These are phyloP conservation scores for Limenitis camilla DNA, from an alignment of 2,888 invertebrate species.

Conservation along the genomic window DNA sequence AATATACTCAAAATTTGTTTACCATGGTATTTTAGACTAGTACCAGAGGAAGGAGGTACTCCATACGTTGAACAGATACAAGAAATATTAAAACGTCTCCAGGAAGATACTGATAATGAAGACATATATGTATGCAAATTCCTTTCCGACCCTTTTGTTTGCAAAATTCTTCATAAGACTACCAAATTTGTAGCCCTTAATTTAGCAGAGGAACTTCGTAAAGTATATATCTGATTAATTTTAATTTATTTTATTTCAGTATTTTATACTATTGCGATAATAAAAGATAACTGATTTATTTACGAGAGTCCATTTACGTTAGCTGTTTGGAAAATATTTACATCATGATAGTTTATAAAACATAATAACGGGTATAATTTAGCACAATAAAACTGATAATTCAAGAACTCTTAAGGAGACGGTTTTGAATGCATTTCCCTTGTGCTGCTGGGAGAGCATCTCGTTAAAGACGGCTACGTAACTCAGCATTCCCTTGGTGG, in stretches of 20 bases:
- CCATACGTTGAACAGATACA: conserved; percentile 43
- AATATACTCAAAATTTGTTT: conserved; percentile 55
- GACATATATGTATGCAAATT: conserved; percentile 58
- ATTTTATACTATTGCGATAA: not conserved
- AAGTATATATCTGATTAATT: conserved; percentile 27
- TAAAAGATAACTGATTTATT: not conserved
- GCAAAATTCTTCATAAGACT: conserved; percentile 50
- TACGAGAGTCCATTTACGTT: not conserved
- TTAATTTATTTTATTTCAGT: not conserved
- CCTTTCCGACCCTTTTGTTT: conserved; percentile 45
- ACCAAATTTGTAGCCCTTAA: conserved; percentile 56
- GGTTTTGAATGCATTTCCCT: too few relatives aligned
- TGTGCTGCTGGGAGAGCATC: too few relatives aligned
- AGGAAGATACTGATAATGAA: conserved; percentile 51
- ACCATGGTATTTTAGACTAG: conserved; percentile 56
- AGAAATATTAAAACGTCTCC: conserved; percentile 40
- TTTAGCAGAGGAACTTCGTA: conserved; percentile 42
- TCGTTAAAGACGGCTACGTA: too few relatives aligned
- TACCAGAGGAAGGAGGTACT: conserved; percentile 45
- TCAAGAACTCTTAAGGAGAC: too few relatives aligned
- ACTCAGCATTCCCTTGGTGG: too few relatives aligned
- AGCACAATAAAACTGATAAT: too few relatives aligned
- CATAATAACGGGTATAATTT: too few relatives aligned
- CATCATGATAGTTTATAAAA: too few relatives aligned
- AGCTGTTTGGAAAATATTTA: too few relatives aligned